phyloP scores from a whole-genome alignment of 2,113 vertebrate species.

The Cardinalis cardinalis region DNA sequence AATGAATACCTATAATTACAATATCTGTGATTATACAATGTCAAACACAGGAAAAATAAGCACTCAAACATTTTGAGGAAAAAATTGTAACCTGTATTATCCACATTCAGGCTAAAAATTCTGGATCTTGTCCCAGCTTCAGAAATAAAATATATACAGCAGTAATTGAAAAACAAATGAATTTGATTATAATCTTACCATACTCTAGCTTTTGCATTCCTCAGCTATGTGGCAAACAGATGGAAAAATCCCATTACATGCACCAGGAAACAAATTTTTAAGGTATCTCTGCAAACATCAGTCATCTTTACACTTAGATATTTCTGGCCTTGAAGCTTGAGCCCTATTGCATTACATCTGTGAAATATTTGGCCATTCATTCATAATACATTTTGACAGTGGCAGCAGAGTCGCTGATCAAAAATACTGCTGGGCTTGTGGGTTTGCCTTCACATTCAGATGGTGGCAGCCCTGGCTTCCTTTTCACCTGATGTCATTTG shows the following conservation, averaged over 20 bases:
- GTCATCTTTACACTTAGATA: not conserved
- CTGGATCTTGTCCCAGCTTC: not conserved
- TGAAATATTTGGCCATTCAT: not conserved
- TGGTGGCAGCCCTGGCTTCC: not conserved
- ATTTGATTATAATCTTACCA: not conserved
- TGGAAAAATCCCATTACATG: conserved; percentile 6
- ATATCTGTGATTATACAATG: conserved; percentile 1
- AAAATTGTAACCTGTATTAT: conserved; percentile 4
- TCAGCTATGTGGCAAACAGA: conserved; percentile 11
- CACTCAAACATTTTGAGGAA: not conserved
- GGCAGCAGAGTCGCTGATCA: not conserved
- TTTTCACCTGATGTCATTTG: not conserved
- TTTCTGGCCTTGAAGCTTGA: not conserved
- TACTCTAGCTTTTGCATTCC: not conserved
- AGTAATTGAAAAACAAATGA: conserved; percentile 19
- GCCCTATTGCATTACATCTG: not conserved
- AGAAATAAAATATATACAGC: conserved; percentile 7
- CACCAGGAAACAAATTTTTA: not conserved
- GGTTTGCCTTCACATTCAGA: not conserved
- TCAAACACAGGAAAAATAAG: conserved; percentile 17
- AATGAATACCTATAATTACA: not conserved
- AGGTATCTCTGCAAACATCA: not conserved
- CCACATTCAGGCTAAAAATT: not conserved
- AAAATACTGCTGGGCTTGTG: not conserved
- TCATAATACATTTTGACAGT: not conserved